Evolutionary conservation across 2,797 vertebrate genomes (phyloP).

Genomic region (Sandelia bainsii): DNA sequence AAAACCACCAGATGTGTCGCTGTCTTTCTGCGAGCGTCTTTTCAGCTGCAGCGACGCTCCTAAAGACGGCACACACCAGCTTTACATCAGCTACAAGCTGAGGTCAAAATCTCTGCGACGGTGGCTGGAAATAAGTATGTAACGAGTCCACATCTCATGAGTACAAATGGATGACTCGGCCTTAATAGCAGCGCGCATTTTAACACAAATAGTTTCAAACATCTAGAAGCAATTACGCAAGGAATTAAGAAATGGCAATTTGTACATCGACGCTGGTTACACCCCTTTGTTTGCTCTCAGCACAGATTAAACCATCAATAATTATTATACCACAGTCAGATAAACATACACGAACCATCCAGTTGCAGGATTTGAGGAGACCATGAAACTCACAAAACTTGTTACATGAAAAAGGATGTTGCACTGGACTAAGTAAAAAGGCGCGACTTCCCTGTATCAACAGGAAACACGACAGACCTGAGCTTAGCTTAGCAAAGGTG

Average conservation of each 20-base stretch:
- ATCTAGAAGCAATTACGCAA: not conserved
- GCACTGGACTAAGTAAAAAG: constrained; percentile 79
- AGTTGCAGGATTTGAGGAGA: not conserved
- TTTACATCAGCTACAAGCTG: not conserved
- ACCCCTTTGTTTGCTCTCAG: constrained; percentile 78
- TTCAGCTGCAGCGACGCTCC: constrained; percentile 68
- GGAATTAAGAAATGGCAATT: constrained; percentile 58
- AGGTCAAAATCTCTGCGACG: constrained; percentile 25
- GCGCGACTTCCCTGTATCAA: constrained; percentile 81
- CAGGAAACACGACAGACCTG: constrained; percentile 45
- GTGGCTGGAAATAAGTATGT: not conserved
- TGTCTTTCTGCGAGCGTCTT: constrained; percentile 25
- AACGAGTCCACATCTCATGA: not conserved
- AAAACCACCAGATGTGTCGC: constrained; percentile 44
- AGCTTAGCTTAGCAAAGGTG: constrained; percentile 43
- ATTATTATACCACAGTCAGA: not conserved
- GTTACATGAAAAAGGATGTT: not conserved
- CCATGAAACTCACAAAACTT: not conserved
- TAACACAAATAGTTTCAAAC: not conserved
- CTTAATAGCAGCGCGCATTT: accelerated
- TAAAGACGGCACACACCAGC: constrained; percentile 30
- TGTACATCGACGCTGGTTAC: constrained; percentile 63
- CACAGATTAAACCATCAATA: not conserved
- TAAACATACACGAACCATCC: accelerated
- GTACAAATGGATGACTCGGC: not conserved